Evolutionary conservation across 2,888 invertebrate species (phyloP).

Genomic region (Nymphalis urticae): DNA sequence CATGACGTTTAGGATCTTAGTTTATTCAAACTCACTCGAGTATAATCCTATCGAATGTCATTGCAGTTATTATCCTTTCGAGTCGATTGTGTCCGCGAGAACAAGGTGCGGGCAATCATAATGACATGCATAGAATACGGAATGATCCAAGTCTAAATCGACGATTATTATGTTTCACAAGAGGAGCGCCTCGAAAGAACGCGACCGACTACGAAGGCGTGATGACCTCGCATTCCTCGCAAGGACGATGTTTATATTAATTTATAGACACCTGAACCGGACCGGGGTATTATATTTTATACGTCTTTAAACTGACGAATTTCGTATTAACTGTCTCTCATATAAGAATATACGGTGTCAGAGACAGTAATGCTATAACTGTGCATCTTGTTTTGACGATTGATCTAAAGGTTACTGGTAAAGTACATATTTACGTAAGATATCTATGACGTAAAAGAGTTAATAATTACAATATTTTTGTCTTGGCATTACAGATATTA

Average conservation of each 20-base stretch:
- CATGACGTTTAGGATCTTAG: slow-evolving; percentile 8
- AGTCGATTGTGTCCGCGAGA: slow-evolving; percentile 30
- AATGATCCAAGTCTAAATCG: slow-evolving; percentile 62
- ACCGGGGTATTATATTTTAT: slow-evolving; percentile 43
- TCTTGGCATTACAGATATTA: slow-evolving; percentile 13
- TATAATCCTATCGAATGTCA: background rate
- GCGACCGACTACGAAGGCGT: slow-evolving; percentile 68
- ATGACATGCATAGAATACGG: slow-evolving; percentile 66
- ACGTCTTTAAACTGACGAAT: slow-evolving; percentile 33
- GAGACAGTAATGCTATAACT: too few species aligned
- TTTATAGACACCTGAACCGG: slow-evolving; percentile 45
- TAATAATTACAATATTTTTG: slow-evolving; percentile 11
- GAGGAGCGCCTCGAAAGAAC: slow-evolving; percentile 66
- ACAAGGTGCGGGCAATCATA: slow-evolving; percentile 59
- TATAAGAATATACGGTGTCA: background rate
- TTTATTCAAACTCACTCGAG: background rate
- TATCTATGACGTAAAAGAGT: too few species aligned
- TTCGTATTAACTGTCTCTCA: slow-evolving; percentile 4
- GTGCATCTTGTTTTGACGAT: background rate
- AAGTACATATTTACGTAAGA: too few species aligned
- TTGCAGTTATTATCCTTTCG: slow-evolving; percentile 6
- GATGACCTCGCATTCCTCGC: slow-evolving; percentile 80
- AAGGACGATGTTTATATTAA: slow-evolving; percentile 73
- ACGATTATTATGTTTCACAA: slow-evolving; percentile 68
- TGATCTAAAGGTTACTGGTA: background rate